Percentiles rank a stretch among this genome's conserved stretches.
Conservation (phyloP, 2,888 invertebrate species). For the Plusia festucae region DNA sequence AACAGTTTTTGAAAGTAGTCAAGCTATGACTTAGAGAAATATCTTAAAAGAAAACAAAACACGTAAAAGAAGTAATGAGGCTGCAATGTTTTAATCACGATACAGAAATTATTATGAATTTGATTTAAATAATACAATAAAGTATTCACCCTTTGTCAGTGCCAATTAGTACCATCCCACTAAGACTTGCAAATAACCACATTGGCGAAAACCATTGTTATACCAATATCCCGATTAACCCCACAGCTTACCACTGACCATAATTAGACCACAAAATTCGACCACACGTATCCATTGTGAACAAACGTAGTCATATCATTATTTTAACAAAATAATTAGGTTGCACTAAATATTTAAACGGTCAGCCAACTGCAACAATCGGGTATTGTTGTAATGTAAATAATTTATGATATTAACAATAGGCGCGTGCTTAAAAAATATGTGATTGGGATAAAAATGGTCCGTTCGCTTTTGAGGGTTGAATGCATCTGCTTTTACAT, state of each 20-base stretch:
- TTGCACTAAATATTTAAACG: constrained; percentile 74
- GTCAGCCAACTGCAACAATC: constrained; percentile 72
- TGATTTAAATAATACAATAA: background rate
- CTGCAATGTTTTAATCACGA: too few relatives aligned
- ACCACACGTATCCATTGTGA: constrained; percentile 66
- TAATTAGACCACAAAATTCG: constrained; percentile 69
- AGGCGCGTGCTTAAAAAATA: constrained; percentile 75
- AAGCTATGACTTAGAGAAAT: too few relatives aligned
- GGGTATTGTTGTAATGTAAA: constrained; percentile 73
- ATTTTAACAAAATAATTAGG: constrained; percentile 85
- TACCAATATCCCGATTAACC: constrained; percentile 50
- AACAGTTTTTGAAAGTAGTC: too few relatives aligned
- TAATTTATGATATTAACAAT: constrained; percentile 76
- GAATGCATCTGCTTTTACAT: constrained; percentile 67
- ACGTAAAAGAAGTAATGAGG: too few relatives aligned
- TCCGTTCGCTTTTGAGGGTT: constrained; percentile 66
- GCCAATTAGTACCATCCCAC: constrained; percentile 11
- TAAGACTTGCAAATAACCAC: constrained; percentile 32
- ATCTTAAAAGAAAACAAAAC: too few relatives aligned
- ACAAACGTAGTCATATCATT: constrained; percentile 70
- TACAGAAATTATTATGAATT: too few relatives aligned
- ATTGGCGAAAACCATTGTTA: constrained; percentile 37
- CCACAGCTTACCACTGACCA: constrained; percentile 59
- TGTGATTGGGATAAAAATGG: constrained; percentile 70
- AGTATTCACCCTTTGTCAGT: constrained; percentile 6